Evolutionary conservation across 2,888 invertebrate species (phyloP).

Genomic region (Sepiola atlantica): DNA sequence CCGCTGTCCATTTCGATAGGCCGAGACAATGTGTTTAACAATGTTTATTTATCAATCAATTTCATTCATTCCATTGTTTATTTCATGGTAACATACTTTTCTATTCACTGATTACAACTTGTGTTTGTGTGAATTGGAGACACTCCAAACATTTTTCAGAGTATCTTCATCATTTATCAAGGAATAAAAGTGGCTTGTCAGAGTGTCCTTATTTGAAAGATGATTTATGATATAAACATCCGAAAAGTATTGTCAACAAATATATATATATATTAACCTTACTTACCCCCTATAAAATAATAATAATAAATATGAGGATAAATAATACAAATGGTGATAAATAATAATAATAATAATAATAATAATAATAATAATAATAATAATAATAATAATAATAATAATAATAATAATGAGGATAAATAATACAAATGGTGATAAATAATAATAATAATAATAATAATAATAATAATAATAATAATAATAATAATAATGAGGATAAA

Average conservation of each 20-base stretch:
- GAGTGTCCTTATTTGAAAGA: not conserved
- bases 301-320: no score
- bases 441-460: no score
- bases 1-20: not conserved
- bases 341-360: not conserved
- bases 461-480: no score
- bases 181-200: not conserved
- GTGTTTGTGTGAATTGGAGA: not conserved
- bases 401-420: no score
- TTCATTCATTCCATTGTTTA: not conserved
- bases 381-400: not conserved
- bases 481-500: no score
- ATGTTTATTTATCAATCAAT: not conserved
- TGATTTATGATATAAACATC: conserved; percentile 2
- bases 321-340: not conserved
- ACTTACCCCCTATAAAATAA: not conserved
- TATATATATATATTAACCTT: not conserved
- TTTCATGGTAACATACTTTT: not conserved
- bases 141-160: not conserved
- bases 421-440: no score
- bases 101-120: not conserved
- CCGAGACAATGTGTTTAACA: not conserved
- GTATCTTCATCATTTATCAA: not conserved
- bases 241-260: not conserved
- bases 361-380: conserved; percentile 15